Evolutionary conservation across 1,140 invertebrate genomes (phyloP), one percentile per base, ranked within the genome.

Genomic region (Hesperophylax magnus): DNA sequence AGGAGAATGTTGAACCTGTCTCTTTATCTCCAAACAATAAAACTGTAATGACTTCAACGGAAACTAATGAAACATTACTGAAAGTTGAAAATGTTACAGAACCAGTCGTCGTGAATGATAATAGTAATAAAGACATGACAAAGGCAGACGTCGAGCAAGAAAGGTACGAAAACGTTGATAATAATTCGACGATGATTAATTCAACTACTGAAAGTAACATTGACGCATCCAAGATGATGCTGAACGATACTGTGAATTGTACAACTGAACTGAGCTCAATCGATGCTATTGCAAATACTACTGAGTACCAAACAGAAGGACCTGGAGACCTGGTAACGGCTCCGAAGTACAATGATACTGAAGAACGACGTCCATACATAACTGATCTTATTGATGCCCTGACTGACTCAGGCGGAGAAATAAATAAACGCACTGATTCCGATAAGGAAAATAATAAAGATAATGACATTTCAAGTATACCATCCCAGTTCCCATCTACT

Each of bases 171-270:
- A 75, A 20, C 4, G 20, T 60, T 18, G 77, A 78, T 61, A 15
- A 71, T 17, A 60, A 39, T 78, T 54, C 61, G n/a, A 69, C 58
- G 22, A 2, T 4, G 15, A 15, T 34, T 53, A 53, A 18, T 61
- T 75, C 54, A 63, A 80, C 54, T 47, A 52, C 69, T n/a, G 60
- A 80, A 34, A 69, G 24, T 31, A 77, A 18, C 8, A 8, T 76
- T 2, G 79, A 81, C 1, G 31, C 17, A 20, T 61, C 78, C 5
- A 84, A 84, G 58, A 84, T 74, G n/a, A 77, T 81, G 9, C 24
- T 84, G 0, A 84, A 84, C 63, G 82, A 84, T 67, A 84, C 82
- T 3, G 75, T 84, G 1, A 84, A 84, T 80, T 84, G 82, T 61
- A 81, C 80, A 60, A 81, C 82, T 14, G 82, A 84, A 78, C 54